Percentiles rank a stretch among this genome's conserved stretches.
These are phyloP conservation scores for Hirtodrosophila trivittata DNA, from an alignment of 2,888 invertebrate genomes.

Conservation along the genomic window DNA sequence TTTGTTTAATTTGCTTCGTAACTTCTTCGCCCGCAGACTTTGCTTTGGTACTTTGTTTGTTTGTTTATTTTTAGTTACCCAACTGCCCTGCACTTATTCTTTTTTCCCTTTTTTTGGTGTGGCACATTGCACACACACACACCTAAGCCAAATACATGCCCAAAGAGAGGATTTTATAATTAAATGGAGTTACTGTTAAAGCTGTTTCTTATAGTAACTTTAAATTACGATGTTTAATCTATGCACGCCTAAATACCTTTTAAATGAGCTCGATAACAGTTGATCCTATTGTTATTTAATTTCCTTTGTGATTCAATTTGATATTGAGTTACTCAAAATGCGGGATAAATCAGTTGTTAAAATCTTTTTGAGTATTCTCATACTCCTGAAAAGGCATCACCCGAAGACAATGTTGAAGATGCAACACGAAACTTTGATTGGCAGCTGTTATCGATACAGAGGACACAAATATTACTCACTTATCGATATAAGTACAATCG, in stretches of 20 bases:
- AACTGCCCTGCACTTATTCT: conserved; percentile 20
- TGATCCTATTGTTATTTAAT: conserved; percentile 3
- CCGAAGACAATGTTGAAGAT: too few species aligned
- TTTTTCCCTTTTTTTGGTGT: conserved; percentile 2
- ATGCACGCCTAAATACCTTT: not conserved
- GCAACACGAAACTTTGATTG: too few species aligned
- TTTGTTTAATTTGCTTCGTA: conserved; percentile 35
- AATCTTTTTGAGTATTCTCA: too few species aligned
- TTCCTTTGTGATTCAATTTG: not conserved
- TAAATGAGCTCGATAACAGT: conserved; percentile 3
- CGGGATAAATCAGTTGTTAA: not conserved
- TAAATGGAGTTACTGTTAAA: conserved; percentile 8
- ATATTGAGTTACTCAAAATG: not conserved
- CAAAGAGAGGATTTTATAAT: conserved; percentile 11
- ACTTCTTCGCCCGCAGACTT: conserved; percentile 60
- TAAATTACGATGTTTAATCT: conserved; percentile 9
- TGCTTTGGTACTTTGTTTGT: conserved; percentile 54
- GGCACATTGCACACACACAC: conserved; percentile 12
- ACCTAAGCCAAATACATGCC: not conserved
- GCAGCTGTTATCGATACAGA: too few species aligned
- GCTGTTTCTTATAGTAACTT: conserved; percentile 39
- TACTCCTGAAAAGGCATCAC: too few species aligned
- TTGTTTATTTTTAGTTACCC: conserved; percentile 32
- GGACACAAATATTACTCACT: too few species aligned
- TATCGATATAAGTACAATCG: too few species aligned